Evolutionary conservation across 2,113 vertebrate genomes (phyloP), one percentile per base, ranked within the genome.

Genomic region (Gasterosteus aculeatus): DNA sequence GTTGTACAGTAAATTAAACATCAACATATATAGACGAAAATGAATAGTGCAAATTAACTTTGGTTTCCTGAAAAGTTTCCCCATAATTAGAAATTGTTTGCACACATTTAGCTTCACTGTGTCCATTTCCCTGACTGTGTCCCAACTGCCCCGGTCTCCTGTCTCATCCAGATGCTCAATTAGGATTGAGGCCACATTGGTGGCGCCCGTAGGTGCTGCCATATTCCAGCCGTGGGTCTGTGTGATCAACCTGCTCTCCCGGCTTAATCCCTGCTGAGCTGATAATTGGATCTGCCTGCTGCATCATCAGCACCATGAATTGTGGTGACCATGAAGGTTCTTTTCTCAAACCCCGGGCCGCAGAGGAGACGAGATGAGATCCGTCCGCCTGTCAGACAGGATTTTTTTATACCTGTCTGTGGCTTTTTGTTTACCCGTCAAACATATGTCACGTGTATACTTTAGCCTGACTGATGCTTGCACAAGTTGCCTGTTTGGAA

Each of bases 181-280:
- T 62, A 62, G 80, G 84, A 87, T 86, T 73, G 62, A 87, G 86
- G 86, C 83, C 85, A 64, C 51, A 29, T 35, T 33, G 6, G 41
- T 38, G 59, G 31, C 47, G 49, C 69, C 42, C 22, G 44, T 9
- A 53, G 42, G 42, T 1, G 42, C n/a, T 26, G 22, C 53, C 54
- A 15, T 29, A 57, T 64, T 81, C 63, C 77, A 75, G 81, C 66
- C 64, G 31, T 64, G 66, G 70, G 60, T 85, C 82, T 72, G 80
- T 87, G 87, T 88, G 82, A 68, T 69, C 51, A 31, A 67, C 67
- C 64, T 80, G 77, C 72, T 79, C 77, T 59, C 49, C 15, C 77
- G 78, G 88, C 63, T 92, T 86, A 93, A 89, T 88, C 79, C 61
- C 12, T 14, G 65, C 76, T 91, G 87, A 93, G 89, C 92, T 84